Conservation (phyloP, 2,113 vertebrate genomes). For the Callithrix jacchus region DNA sequence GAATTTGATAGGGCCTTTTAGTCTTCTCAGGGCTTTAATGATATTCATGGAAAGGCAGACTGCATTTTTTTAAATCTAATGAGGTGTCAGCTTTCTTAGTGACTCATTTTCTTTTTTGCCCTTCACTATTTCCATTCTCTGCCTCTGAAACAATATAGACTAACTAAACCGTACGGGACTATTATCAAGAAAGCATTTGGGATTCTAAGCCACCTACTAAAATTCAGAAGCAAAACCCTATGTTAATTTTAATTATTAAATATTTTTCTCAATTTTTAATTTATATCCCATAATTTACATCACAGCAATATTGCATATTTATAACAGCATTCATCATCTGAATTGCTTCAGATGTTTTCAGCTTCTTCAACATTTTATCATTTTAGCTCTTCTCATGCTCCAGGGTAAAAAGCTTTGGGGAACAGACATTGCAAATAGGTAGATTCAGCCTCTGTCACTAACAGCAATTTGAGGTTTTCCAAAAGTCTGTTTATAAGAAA, state of each 20-base stretch:
- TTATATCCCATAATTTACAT: background rate
- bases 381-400: background rate
- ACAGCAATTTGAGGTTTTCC: background rate
- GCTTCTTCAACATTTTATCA: background rate
- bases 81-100: slow-evolving; percentile 71
- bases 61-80: slow-evolving; percentile 76
- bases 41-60: slow-evolving; percentile 76
- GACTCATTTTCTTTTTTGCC: slow-evolving; percentile 75
- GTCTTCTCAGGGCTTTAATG: slow-evolving; percentile 65
- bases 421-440: background rate
- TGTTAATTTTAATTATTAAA: slow-evolving; percentile 44
- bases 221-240: background rate
- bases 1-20: slow-evolving; percentile 66
- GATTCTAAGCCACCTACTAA: background rate
- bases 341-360: background rate
- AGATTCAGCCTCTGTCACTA: background rate
- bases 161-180: slow-evolving; percentile 36
- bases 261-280: background rate
- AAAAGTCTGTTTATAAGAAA: background rate
- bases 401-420: background rate
- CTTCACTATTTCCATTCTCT: slow-evolving; percentile 59
- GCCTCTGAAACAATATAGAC: slow-evolving; percentile 44
- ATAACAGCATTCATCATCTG: background rate
- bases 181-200: slow-evolving; percentile 1
- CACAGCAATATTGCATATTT: background rate